Base-by-base conservation (phyloP, 2,888 invertebrate species). In the Rhagophthalmus giganteus region DNA sequence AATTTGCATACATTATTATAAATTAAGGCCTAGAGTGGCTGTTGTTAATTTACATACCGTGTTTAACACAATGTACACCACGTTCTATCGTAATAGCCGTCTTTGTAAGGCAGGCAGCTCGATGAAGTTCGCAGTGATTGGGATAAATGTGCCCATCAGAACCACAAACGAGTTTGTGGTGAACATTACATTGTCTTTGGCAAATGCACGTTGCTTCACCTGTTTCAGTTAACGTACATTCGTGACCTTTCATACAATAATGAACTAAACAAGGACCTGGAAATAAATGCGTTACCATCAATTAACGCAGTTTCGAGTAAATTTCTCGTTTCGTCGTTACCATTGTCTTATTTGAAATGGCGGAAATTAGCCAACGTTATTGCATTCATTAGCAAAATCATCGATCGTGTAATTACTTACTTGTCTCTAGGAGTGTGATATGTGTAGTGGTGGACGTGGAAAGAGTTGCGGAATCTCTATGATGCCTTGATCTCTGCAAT, bases 121-220 rank as follows among this genome's bases (percentile, higher is more conserved):
- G 75, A 64, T 85, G 84, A 24, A 86, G 75, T 63, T 85, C 83
- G 70, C 86, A 86, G 69, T 85, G 85, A 71, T 83, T 85, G 34
- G 79, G 78, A 68, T 86, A 86, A 51, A 84, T 76, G 62, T 78
- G 78, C n/a, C 84, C 84, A 66, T 86, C 83, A 20, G 82, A 81
- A 45, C 84, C 85, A 63, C 86, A 86, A 39, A 85, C 82, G 26
- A 80, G 74, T 69, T 81, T 78, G 63, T 78, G 76, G 57, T 80
- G 78, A 48, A 76, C 68, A 54, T 77, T 74, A 70, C 84, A 84
- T 57, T 76, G 76, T 53, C 76, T 75, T 55, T 79, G 78, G 72
- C 87, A 87, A 35, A 82, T 76, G 70, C 87, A 87, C 40, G 78
- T 72, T 9, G 79, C 76, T 39, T 76, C 76, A 30, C 76, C 78